Evolutionary conservation across 2,797 vertebrate genomes (phyloP), one percentile per base, ranked within the genome.

Genomic region (Synaphobranchus kaupii): DNA sequence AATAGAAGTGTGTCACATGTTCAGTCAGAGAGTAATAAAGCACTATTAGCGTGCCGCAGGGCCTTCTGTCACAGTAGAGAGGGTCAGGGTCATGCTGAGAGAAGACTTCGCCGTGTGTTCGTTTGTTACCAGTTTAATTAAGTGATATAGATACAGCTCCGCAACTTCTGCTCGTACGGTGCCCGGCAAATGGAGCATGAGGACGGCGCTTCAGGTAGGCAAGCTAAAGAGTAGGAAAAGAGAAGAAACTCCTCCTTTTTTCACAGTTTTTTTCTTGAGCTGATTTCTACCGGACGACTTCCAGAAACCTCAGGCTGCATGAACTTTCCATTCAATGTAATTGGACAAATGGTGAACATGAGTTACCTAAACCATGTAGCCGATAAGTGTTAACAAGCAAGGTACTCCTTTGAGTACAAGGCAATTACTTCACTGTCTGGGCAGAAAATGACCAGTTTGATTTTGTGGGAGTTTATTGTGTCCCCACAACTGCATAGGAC

Each of bases 311-410:
- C 96, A 96, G 96, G 96, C 96, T 96, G 94, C 93, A 94, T 95
- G 94, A 96, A 97, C 96, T 95, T 95, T 94, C 95, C 96, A 95
- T 94, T 94, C 95, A 94, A 91, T 95, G 95, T 92, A 96, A 95
- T 95, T 94, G 94, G 94, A 94, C 94, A 90, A 94, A 95, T 94
- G 91, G 95, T 94, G 94, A 96, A 97, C 96, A 96, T 94, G 95
- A 94, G 96, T 96, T 94, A 94, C 96, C 96, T 96, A 96, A 95
- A 92, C 93, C 95, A 86, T 76, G 60, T 85, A 25, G 56, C 83
- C 87, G 86, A 90, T 90, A 90, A 85, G 90, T 88, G 91, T 93
- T 91, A 91, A 84, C 47, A 91, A 91, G 91, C 54, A 89, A 87
- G 91, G 87, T 84, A 88, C 80, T 4, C 8, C 66, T 87, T 90